These are phyloP conservation scores for Autographa gamma DNA, from an alignment of 2,888 invertebrate species.

Conservation along the genomic window DNA sequence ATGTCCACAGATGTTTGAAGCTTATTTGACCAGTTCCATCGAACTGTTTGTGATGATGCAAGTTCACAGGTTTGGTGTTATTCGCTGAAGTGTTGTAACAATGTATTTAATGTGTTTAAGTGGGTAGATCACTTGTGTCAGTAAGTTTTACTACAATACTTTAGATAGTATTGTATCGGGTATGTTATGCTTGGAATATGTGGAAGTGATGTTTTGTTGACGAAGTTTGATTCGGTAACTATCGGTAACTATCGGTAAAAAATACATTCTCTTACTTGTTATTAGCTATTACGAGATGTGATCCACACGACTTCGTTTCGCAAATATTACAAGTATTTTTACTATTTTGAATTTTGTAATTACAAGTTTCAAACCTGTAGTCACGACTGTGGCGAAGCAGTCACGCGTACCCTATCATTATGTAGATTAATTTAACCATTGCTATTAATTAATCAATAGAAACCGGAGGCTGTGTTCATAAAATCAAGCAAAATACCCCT, in stretches of 20 bases:
- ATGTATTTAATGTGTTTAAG: background rate
- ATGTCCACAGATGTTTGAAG: constrained; percentile 10
- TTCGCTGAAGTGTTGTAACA: background rate
- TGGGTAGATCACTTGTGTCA: too few species aligned
- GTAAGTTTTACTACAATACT: too few species aligned
- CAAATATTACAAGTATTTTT: too few species aligned
- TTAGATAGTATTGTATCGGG: too few species aligned
- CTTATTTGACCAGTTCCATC: constrained; percentile 18
- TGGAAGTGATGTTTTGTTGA: too few species aligned
- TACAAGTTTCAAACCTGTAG: background rate
- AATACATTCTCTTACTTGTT: too few species aligned
- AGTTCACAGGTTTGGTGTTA: background rate
- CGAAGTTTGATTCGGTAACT: too few species aligned
- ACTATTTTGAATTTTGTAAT: background rate
- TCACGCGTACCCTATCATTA: background rate
- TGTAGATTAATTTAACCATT: background rate
- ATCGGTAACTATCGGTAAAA: too few species aligned
- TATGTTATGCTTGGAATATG: too few species aligned
- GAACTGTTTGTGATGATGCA: background rate
- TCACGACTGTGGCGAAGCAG: background rate
- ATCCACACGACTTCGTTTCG: too few species aligned
- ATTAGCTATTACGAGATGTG: too few species aligned
- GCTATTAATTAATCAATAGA: background rate
- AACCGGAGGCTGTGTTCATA: background rate
- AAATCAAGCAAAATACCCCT: background rate